phyloP scores from a whole-genome alignment of 2,888 invertebrate genomes.

The Penaeus monodon region DNA sequence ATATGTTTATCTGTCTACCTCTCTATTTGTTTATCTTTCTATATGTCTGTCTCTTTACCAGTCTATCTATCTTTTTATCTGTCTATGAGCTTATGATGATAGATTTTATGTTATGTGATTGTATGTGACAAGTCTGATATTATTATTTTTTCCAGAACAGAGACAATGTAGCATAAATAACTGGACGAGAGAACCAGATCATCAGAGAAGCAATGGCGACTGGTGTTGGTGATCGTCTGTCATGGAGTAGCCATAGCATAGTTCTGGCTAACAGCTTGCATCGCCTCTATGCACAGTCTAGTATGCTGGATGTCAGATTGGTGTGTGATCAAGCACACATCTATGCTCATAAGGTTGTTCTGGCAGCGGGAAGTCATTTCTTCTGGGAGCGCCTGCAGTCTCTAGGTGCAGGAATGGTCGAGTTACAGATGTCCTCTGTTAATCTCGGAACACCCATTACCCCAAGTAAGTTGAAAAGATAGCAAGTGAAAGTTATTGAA shows the following conservation, averaged over 20 bases:
- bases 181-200: neutral
- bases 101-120: no score
- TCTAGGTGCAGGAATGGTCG: slow-evolving; percentile 42
- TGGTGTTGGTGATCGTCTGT: slow-evolving; percentile 37
- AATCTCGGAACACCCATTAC: slow-evolving; percentile 36
- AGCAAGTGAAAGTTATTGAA: neutral
- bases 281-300: slow-evolving; percentile 34
- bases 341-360: slow-evolving; percentile 51
- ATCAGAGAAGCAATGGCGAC: slow-evolving; percentile 13
- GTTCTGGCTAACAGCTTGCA: slow-evolving; percentile 48
- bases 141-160: neutral
- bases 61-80: neutral
- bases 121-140: no score
- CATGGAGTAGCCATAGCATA: slow-evolving; percentile 42
- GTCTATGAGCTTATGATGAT: neutral
- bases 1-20: slow-evolving; percentile 14
- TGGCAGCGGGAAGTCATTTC: slow-evolving; percentile 55
- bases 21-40: neutral
- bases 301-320: slow-evolving; percentile 49
- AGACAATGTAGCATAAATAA: neutral
- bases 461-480: slow-evolving; percentile 4
- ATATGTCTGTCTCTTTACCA: neutral
- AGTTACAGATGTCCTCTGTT: slow-evolving; percentile 42
- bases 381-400: slow-evolving; percentile 44
- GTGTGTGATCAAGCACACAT: slow-evolving; percentile 48